A percentile compares a stretch with the other conserved stretches of the same genome.
Evolutionary conservation across 1,140 invertebrate species (phyloP).

Genomic region (Littorina saxatilis): DNA sequence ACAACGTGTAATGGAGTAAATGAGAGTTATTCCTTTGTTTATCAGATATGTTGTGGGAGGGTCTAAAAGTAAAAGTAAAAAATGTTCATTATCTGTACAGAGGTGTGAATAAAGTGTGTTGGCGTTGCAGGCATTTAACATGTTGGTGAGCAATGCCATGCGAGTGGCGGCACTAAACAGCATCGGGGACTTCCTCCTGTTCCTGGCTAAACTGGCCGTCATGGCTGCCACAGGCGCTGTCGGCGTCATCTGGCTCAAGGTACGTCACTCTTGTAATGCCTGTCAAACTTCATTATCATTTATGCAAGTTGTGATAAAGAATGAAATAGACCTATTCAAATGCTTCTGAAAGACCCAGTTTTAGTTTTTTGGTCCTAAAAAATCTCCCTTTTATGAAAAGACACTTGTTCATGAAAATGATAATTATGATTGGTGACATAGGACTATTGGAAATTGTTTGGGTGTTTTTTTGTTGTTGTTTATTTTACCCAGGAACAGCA

Average conservation of each 20-base stretch:
- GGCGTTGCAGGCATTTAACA: conserved; percentile 42
- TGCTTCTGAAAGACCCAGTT: background rate
- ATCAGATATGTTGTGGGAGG: background rate
- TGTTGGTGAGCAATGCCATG: conserved; percentile 82
- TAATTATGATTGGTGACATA: too few species aligned
- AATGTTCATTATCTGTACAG: background rate
- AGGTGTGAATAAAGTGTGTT: background rate
- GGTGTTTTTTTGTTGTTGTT: too few species aligned
- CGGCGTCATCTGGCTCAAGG: conserved; percentile 80
- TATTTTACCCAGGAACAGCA: too few species aligned
- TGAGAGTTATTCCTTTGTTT: background rate
- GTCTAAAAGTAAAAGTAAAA: background rate
- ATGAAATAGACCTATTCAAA: too few species aligned
- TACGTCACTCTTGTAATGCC: conserved; percentile 44
- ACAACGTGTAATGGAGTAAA: too few species aligned
- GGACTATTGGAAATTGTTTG: too few species aligned
- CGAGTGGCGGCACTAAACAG: conserved; percentile 95
- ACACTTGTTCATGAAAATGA: too few species aligned
- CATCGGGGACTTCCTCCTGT: conserved; percentile 95
- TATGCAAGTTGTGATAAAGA: too few species aligned
- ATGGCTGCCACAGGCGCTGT: conserved; percentile 79
- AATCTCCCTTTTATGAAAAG: too few species aligned
- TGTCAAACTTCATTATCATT: too few species aligned
- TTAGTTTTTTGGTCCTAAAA: too few species aligned
- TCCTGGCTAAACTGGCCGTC: conserved; percentile 91